phyloP scores from a whole-genome alignment of 23 tunicate species.

The Halocynthia aurantium region DNA sequence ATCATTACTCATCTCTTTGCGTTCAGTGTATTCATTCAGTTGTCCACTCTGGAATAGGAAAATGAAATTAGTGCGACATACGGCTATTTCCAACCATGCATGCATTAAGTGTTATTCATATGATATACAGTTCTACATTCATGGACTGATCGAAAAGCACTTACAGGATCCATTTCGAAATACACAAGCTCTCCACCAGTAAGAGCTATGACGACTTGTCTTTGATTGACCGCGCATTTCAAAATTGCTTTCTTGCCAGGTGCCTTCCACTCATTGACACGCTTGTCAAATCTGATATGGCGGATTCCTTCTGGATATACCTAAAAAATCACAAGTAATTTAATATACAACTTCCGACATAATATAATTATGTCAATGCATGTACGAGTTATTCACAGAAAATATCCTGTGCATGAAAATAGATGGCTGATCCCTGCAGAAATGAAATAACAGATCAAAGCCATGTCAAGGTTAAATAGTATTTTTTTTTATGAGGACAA shows the following conservation, averaged over 20 bases:
- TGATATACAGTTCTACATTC: background rate
- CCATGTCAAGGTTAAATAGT: too few relatives aligned
- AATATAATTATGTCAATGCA: too few relatives aligned
- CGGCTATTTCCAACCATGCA: background rate
- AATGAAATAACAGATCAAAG: too few relatives aligned
- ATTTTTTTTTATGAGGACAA: too few relatives aligned
- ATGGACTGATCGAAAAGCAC: background rate
- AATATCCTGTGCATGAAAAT: too few relatives aligned
- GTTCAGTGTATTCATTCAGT: constrained; percentile 95
- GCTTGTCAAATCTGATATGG: constrained; percentile 89
- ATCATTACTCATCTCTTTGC: constrained; percentile 93
- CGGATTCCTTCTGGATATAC: constrained; percentile 99
- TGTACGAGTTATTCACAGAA: too few relatives aligned
- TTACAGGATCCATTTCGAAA: constrained; percentile 97
- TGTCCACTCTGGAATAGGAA: constrained; percentile 45
- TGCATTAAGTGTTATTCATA: background rate
- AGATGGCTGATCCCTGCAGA: too few relatives aligned
- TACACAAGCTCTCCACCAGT: constrained; percentile 98
- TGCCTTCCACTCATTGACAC: constrained; percentile 98
- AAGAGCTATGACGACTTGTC: constrained; percentile 96
- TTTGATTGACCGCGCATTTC: constrained; percentile 90
- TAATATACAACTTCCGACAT: too few relatives aligned
- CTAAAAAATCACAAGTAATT: constrained; percentile 9
- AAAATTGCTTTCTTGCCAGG: constrained; percentile 92
- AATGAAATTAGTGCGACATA: background rate